Evolutionary conservation across 2,113 vertebrate genomes (phyloP), one percentile per base, ranked within the genome.

Genomic region (Tachuris rubrigastra): DNA sequence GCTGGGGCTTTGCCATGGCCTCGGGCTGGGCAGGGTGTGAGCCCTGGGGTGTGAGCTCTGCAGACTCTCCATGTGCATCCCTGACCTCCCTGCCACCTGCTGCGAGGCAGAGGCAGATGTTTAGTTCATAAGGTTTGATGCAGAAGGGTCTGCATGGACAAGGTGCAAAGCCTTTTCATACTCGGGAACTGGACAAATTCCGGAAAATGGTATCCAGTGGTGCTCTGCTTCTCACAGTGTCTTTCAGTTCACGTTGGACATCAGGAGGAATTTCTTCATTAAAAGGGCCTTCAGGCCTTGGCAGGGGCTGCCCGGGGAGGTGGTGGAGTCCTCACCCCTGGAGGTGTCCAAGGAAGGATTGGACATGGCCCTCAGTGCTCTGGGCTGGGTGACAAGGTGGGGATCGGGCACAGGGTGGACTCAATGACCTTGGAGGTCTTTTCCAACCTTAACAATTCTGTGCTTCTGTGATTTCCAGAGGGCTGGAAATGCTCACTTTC

Each of bases 361-460:
- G 50, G 27, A 58, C 0, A 2, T 81, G 60, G 23, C 44, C 66
- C 52, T 67, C 10, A 44, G 52, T 19, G 44, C 15, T 67, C 33
- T 82, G 60, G 44, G 33, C 52, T 74, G 52, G 22, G 44, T 1
- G 22, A 66, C 14, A 23, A 37, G 12, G 8, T 30, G 9, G 16
- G 37, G 3, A 74, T 81, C 0, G 0, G 12, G 10, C 8, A 74
- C 3, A 59, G 28, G 2, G 8, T 60, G 69, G 16, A 18, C 10
- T 27, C 1, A 2, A 24, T 52, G 46, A 10, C 15, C 30, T 21
- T 30, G 46, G n/a, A 41, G 39, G 15, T 11, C 23, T 46, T 39
- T 68, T 39, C 28, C 53, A 75, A 2, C 39, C n/a, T 25, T 20
- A 12, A n/a, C 6, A 33, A n/a, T 52, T 25, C 60, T 23, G 55